phyloP scores from a whole-genome alignment of 2,888 invertebrate species.

The Agonopterix arenella region DNA sequence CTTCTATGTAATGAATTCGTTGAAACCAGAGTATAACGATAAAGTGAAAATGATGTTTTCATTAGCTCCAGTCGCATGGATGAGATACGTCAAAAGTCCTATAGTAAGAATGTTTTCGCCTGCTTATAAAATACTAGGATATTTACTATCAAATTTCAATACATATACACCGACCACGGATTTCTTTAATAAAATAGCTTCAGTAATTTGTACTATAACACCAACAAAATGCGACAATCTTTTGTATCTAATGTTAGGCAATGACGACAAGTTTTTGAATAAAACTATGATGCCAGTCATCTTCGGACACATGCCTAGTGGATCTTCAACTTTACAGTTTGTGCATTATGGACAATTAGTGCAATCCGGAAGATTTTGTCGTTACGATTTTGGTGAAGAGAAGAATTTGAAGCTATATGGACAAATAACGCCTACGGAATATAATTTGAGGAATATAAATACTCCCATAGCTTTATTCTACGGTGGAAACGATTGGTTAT shows the following conservation, averaged over 20 bases:
- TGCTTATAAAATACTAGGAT: constrained; percentile 25
- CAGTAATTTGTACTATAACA: constrained; percentile 30
- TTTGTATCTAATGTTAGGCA: constrained; percentile 34
- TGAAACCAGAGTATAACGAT: constrained; percentile 71
- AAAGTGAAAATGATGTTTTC: constrained; percentile 75
- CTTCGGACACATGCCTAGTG: constrained; percentile 77
- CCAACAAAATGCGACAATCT: constrained; percentile 35
- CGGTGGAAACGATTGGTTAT: constrained; percentile 58
- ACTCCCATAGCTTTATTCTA: constrained; percentile 47
- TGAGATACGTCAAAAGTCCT: constrained; percentile 55
- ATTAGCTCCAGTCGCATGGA: constrained; percentile 77
- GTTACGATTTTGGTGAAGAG: constrained; percentile 40
- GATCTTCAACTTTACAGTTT: constrained; percentile 71
- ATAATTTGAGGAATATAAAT: constrained; percentile 34
- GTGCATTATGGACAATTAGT: constrained; percentile 57
- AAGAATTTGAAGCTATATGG: constrained; percentile 60
- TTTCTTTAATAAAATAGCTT: constrained; percentile 32
- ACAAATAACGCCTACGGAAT: constrained; percentile 40
- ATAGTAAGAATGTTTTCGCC: constrained; percentile 43
- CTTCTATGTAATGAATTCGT: constrained; percentile 74
- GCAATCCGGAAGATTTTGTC: constrained; percentile 42
- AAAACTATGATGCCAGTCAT: constrained; percentile 76
- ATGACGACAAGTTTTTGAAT: constrained; percentile 31
- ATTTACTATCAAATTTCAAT: constrained; percentile 28
- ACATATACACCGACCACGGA: constrained; percentile 31